phyloP scores from a whole-genome alignment of 2,888 invertebrate species.

The Anaspis maculata region DNA sequence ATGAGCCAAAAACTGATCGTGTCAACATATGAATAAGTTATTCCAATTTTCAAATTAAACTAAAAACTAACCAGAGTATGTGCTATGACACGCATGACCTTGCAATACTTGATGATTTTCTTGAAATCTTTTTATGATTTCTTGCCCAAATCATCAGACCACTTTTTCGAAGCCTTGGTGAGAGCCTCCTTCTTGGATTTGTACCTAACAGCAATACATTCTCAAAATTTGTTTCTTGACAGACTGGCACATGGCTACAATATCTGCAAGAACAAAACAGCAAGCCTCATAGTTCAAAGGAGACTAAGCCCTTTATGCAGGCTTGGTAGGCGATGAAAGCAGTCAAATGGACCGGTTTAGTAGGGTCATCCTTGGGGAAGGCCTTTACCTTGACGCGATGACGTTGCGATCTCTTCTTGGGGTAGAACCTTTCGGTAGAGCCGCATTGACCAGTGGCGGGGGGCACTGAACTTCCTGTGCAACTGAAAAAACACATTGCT shows the following conservation, averaged over 20 bases:
- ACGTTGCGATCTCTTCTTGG: slow-evolving; percentile 92
- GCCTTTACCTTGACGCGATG: slow-evolving; percentile 99
- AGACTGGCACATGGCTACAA: slow-evolving; percentile 3
- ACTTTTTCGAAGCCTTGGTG: slow-evolving; percentile 95
- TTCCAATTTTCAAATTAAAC: slow-evolving; percentile 6
- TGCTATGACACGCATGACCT: slow-evolving; percentile 89
- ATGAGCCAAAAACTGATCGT: slow-evolving; percentile 35
- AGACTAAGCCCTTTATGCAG: slow-evolving; percentile 78
- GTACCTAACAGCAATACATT: slow-evolving; percentile 61
- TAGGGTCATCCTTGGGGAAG: slow-evolving; percentile 95
- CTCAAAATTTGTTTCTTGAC: too few relatives aligned
- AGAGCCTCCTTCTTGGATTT: slow-evolving; percentile 99
- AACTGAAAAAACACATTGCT: slow-evolving; percentile 65
- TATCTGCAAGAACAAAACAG: slow-evolving; percentile 40
- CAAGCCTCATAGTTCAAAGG: slow-evolving; percentile 68
- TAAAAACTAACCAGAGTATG: slow-evolving; percentile 82
- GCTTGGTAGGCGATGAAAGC: slow-evolving; percentile 98
- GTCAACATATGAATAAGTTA: slow-evolving; percentile 29
- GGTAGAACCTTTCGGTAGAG: slow-evolving; percentile 99
- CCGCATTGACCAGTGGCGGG: slow-evolving; percentile 99
- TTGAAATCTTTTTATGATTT: slow-evolving; percentile 93
- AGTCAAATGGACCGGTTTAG: slow-evolving; percentile 94
- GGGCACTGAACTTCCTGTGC: slow-evolving; percentile 99
- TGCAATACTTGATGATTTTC: slow-evolving; percentile 98
- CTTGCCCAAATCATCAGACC: slow-evolving; percentile 95